Base-by-base conservation (phyloP, 35 echinoderm and acorn worm genomes). In the Ptychodera flava region DNA sequence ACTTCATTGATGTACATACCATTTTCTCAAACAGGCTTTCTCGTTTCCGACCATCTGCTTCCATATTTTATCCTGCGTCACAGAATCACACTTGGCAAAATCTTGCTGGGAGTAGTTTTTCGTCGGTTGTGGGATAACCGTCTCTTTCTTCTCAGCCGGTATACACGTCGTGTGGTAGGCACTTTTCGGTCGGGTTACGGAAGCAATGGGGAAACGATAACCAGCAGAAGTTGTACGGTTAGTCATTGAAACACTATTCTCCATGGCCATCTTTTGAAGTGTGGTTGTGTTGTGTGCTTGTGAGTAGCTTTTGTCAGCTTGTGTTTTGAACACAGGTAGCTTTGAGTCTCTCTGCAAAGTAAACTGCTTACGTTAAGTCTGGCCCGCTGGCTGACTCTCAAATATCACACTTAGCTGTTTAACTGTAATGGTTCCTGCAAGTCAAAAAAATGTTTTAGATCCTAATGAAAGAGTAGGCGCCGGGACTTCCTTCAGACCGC, bases 161-260 rank as follows among this genome's bases (percentile, higher is more conserved):
- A 90, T 81, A 31, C 92, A 94, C 38, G 86, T 88, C 34, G 78
- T 87, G 83, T 94, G 92, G 85, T 94, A 94, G 88, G 92, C 92
- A 85, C 92, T 94, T 76, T 88, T 90, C 14, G 82, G 80, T 85
- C 92, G 92, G n/a, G n/a, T n/a, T n/a, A n/a, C n/a, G 29, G 90
- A 36, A 92, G 90, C 38, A 85, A 85, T 33, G n/a, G 92, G 92
- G 29, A 94, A 83, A 52, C 92, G 89, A 77, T 94, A 94, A 80
- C 92, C 92, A 36, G 92, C 92, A 80, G 92, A 94, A 35, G 92
- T 94, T 36, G 92, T 88, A 31, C 92, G 36, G 76, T 94, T 80
- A 16, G 37, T 37, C 1, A 36, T 83, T 6, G 28, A 29, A 36
- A 33, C 34, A 33, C 1, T 82, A 64, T 22, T 6, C 6, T 64